Evolutionary conservation across 2,888 invertebrate genomes (phyloP).

Genomic region (Eurytoma adleriae): DNA sequence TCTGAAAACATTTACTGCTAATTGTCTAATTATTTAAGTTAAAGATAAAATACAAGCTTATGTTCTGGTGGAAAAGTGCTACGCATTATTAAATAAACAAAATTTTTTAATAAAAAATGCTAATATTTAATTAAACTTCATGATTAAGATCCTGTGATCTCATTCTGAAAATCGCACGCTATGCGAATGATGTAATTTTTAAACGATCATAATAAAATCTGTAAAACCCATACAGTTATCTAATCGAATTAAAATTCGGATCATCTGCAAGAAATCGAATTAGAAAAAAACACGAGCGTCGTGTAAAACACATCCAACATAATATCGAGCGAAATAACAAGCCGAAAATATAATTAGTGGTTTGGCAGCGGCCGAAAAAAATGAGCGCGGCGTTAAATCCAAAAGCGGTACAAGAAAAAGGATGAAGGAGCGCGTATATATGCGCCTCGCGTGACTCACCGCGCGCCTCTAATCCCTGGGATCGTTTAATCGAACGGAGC

Average conservation of each 20-base stretch:
- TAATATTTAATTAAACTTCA: too few species aligned
- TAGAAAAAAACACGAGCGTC: neutral
- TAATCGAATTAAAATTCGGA: neutral
- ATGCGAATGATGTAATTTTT: too few species aligned
- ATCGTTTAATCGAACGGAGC: constrained; percentile 31
- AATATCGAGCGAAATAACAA: constrained; percentile 30
- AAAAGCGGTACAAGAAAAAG: neutral
- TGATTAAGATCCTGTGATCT: too few species aligned
- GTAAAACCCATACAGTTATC: neutral
- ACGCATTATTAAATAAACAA: too few species aligned
- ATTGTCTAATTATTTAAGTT: too few species aligned
- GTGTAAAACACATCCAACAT: neutral
- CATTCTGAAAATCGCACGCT: too few species aligned
- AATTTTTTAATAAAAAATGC: too few species aligned
- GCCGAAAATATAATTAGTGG: constrained; percentile 33
- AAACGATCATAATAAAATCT: too few species aligned
- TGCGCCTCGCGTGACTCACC: constrained; percentile 38
- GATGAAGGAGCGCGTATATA: neutral
- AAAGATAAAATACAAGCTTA: too few species aligned
- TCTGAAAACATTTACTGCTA: too few species aligned
- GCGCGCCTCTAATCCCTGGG: constrained; percentile 25
- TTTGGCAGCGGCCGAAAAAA: neutral
- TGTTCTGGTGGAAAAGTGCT: too few species aligned
- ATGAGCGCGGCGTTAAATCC: too few species aligned
- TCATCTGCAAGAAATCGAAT: neutral